These are phyloP conservation scores for Colletes gigas DNA, from an alignment of 1,140 invertebrate species.

Conservation along the genomic window DNA sequence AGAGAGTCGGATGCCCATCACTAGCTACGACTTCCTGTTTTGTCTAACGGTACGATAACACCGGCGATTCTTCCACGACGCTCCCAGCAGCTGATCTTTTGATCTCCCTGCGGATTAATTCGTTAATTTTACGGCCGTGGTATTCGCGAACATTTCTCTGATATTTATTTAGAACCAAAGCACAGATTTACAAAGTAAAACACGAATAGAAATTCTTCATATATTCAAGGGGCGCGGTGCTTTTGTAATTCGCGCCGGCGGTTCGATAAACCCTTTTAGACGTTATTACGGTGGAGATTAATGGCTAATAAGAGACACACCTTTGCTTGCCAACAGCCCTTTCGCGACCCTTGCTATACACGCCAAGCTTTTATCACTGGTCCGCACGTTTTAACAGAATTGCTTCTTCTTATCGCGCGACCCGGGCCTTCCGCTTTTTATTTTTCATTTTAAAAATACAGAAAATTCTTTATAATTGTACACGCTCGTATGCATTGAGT, in stretches of 20 bases:
- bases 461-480: too few species aligned
- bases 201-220: too few species aligned
- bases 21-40: conserved; percentile 42
- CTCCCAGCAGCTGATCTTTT: conserved; percentile 22
- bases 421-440: background rate
- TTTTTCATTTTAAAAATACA: background rate
- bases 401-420: conserved; percentile 36
- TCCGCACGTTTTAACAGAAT: conserved; percentile 27
- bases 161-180: too few species aligned
- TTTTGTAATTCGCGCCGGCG: background rate
- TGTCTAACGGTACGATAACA: conserved; percentile 61
- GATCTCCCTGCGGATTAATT: background rate
- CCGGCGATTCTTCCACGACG: conserved; percentile 6
- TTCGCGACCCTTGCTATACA: background rate
- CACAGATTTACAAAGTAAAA: too few species aligned
- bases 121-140: background rate
- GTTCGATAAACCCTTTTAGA: conserved; percentile 42
- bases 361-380: conserved; percentile 10
- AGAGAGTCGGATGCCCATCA: conserved; percentile 11
- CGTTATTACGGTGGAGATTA: conserved; percentile 42
- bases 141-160: too few species aligned
- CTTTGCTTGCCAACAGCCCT: conserved; percentile 28
- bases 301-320: conserved; percentile 43
- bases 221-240: background rate
- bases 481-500: background rate